Evolutionary conservation across 1,140 invertebrate species (phyloP).

Genomic region (Onthophagus taurus): DNA sequence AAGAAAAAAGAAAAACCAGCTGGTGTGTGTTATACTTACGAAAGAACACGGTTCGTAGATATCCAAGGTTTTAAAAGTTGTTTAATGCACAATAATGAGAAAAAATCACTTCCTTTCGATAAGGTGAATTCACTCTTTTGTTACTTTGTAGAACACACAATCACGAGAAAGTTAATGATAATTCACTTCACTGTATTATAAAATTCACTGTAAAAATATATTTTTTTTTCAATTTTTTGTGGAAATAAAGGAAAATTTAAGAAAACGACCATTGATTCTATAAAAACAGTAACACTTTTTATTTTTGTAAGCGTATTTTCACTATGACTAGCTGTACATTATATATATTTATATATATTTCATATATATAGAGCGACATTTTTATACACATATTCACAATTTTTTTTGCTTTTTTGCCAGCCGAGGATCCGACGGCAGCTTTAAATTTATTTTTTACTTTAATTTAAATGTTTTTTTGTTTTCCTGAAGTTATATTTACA

Average conservation of each 20-base stretch:
- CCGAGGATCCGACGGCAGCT: neutral
- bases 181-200: too few relatives aligned
- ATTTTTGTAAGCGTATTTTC: conserved; percentile 39
- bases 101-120: too few relatives aligned
- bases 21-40: too few relatives aligned
- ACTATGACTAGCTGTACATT: conserved; percentile 40
- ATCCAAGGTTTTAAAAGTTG: too few relatives aligned
- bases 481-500: conserved; percentile 30
- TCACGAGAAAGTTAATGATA: too few relatives aligned
- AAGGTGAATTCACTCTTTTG: too few relatives aligned
- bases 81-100: too few relatives aligned
- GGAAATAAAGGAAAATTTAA: conserved; percentile 12
- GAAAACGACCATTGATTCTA: conserved; percentile 34
- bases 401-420: conserved; percentile 21
- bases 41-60: too few relatives aligned
- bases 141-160: too few relatives aligned
- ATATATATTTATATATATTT: conserved; percentile 33
- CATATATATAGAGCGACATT: conserved; percentile 31
- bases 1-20: too few relatives aligned
- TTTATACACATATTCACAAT: conserved; percentile 38
- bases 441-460: conserved; percentile 19
- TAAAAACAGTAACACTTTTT: conserved; percentile 39
- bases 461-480: conserved; percentile 27
- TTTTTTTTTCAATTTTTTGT: neutral
- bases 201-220: conserved; percentile 3